Evolutionary conservation across 2,888 invertebrate species (phyloP).

Genomic region (Stramonita haemastoma): DNA sequence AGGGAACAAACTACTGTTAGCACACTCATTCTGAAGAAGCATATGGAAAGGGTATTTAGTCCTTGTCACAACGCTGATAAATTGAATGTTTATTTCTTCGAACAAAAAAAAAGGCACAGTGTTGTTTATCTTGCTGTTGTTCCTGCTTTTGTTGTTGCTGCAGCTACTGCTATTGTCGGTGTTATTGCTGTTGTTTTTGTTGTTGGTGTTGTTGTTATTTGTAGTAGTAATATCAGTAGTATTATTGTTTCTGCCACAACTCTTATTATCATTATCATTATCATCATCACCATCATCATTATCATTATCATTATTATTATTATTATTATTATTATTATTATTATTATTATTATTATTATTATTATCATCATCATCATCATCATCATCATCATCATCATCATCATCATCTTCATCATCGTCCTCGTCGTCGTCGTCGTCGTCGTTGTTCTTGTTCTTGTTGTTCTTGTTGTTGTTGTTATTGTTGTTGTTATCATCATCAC

Average conservation of each 20-base stretch:
- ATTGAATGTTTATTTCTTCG: no score
- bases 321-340: neutral
- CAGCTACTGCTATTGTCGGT: no score
- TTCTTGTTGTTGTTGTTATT: neutral
- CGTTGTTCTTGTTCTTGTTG: neutral
- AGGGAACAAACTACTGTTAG: no score
- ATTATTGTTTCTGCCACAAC: neutral
- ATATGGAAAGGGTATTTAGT: no score
- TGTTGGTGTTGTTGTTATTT: neutral
- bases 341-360: neutral
- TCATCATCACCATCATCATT: neutral
- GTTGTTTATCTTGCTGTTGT: no score
- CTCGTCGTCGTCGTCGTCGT: neutral
- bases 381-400: conserved; percentile 25
- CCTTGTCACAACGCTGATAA: no score
- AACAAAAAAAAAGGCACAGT: no score
- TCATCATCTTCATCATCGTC: neutral
- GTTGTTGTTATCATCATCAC: neutral
- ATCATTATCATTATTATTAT: neutral
- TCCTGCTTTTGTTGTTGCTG: no score
- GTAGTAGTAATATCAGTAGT: neutral
- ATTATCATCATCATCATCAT: conserved; percentile 24
- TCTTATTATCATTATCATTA: neutral
- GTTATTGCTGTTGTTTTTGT: no score
- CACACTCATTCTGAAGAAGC: no score